Evolutionary conservation across 2,113 vertebrate species (phyloP).

Genomic region (Cinclus cinclus): DNA sequence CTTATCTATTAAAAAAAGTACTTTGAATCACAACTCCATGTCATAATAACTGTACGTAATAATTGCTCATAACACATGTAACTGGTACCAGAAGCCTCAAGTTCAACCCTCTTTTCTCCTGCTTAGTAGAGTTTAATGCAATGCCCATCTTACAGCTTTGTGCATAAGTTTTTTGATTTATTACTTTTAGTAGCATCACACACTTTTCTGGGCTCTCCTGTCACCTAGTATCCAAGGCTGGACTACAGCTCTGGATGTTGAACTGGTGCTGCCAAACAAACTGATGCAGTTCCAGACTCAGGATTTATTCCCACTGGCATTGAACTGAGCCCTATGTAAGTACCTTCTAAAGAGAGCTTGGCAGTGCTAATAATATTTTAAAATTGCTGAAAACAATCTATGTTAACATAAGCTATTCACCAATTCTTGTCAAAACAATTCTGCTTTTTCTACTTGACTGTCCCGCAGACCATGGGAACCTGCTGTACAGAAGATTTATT

Average conservation of each 20-base stretch:
- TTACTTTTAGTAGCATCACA: not conserved
- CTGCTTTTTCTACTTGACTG: constrained; percentile 36
- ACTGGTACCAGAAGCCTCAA: not conserved
- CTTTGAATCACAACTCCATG: not conserved
- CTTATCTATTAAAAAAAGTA: not conserved
- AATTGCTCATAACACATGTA: not conserved
- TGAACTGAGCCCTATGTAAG: constrained; percentile 13
- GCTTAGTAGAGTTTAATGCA: not conserved
- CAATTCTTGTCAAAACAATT: constrained; percentile 60
- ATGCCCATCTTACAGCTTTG: not conserved
- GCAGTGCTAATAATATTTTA: constrained; percentile 27
- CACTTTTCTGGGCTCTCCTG: not conserved
- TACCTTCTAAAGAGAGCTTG: constrained; percentile 44
- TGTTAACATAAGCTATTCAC: constrained; percentile 63
- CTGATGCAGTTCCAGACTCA: not conserved
- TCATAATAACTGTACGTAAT: not conserved
- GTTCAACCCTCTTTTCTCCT: not conserved
- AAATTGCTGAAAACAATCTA: constrained; percentile 61
- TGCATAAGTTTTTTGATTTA: not conserved
- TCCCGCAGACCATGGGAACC: constrained; percentile 51
- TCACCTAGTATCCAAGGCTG: not conserved
- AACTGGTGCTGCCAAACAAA: not conserved
- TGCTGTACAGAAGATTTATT: constrained; percentile 56
- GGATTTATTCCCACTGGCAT: constrained; percentile 27
- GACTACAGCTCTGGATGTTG: not conserved